Conservation (phyloP, 2,113 vertebrate genomes). For the Patagioenas fasciata region DNA sequence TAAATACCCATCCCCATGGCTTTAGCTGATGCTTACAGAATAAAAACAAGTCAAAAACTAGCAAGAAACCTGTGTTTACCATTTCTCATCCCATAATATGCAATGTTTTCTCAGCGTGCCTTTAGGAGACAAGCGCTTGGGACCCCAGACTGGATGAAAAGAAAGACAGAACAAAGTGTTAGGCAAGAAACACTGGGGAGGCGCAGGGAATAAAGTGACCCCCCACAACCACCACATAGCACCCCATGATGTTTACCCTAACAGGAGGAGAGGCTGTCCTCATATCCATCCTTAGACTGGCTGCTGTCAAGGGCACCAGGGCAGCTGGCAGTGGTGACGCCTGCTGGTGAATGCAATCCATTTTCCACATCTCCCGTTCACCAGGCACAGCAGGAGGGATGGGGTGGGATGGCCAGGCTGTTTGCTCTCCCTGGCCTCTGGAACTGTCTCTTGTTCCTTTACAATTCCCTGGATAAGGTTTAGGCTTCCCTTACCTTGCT, state of each 20-base stretch:
- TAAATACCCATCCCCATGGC: not conserved
- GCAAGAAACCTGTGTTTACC: conserved; percentile 22
- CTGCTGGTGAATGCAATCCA: not conserved
- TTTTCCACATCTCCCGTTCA: not conserved
- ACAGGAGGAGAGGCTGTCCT: not conserved
- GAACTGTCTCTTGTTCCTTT: not conserved
- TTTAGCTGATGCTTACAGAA: conserved; percentile 25
- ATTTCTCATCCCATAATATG: not conserved
- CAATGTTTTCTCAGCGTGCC: conserved; percentile 32
- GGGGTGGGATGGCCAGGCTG: rapidly evolving
- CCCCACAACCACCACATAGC: not conserved
- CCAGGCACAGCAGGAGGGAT: not conserved
- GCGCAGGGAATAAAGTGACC: not conserved
- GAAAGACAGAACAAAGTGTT: not conserved
- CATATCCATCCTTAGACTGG: not conserved
- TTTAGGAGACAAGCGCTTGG: conserved; percentile 2
- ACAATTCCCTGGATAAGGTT: not conserved
- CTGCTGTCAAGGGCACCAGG: not conserved
- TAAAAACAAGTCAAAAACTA: conserved; percentile 42
- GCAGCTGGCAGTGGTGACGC: not conserved
- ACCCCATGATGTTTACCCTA: not conserved
- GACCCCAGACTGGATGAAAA: not conserved
- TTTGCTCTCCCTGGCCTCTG: not conserved
- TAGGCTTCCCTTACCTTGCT: not conserved
- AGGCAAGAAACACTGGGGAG: not conserved